These are phyloP conservation scores for Ceyx margarethae DNA, from an alignment of 2,113 vertebrate genomes.

Conservation along the genomic window DNA sequence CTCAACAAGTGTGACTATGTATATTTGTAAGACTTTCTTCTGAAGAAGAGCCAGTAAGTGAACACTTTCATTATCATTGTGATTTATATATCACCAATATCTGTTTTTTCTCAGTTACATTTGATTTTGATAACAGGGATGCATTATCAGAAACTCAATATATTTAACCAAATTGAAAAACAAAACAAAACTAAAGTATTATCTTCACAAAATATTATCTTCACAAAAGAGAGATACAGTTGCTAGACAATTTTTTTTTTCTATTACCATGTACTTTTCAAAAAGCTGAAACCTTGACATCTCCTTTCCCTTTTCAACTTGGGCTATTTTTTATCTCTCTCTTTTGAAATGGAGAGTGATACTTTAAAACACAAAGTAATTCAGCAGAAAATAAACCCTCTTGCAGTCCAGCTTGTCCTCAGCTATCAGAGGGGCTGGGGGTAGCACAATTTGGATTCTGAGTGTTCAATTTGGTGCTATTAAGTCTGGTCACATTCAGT, in stretches of 20 bases:
- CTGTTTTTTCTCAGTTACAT: background rate
- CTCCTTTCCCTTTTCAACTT: background rate
- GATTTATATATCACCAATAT: no score
- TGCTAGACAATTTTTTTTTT: background rate
- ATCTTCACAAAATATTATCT: background rate
- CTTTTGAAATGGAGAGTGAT: background rate
- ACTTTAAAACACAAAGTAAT: no score
- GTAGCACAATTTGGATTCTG: no score
- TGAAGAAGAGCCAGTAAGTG: background rate
- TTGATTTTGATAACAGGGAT: background rate
- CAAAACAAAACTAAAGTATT: background rate
- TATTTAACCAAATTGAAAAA: background rate
- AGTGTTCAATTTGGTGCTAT: no score
- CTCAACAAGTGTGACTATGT: background rate
- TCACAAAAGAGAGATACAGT: background rate
- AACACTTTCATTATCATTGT: background rate
- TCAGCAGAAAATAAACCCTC: no score
- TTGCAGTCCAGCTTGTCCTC: no score
- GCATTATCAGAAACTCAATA: no score
- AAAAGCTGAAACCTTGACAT: background rate
- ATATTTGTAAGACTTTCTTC: background rate
- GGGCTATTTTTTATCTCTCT: background rate
- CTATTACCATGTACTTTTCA: fast-evolving
- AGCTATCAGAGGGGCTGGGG: no score
- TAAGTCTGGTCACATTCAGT: no score